A percentile compares a stretch with the other conserved stretches of the same genome.
These are phyloP conservation scores for Gasterosteus aculeatus DNA, from an alignment of 2,113 vertebrate genomes.

Conservation along the genomic window DNA sequence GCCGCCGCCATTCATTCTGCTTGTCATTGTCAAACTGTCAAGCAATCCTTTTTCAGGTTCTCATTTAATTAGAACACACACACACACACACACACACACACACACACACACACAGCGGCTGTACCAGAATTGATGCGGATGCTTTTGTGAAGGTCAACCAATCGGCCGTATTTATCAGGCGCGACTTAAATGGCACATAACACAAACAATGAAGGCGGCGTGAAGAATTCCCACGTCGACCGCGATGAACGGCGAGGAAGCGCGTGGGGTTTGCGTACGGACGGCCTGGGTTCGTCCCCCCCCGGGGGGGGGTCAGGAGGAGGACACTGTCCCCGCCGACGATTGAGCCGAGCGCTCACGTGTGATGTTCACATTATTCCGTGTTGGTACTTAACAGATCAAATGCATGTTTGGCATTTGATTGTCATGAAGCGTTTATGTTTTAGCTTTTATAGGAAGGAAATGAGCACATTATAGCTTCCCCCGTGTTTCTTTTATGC, in stretches of 20 bases:
- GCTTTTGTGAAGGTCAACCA: constrained; percentile 71
- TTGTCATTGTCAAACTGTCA: constrained; percentile 60
- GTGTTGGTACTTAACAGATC: constrained; percentile 2
- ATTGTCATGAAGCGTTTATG: constrained; percentile 25
- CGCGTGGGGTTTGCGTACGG: not conserved
- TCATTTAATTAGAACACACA: constrained; percentile 63
- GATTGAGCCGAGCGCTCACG: not conserved
- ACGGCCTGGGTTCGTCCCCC: not conserved
- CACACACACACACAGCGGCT: constrained; percentile 46
- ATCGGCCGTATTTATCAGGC: constrained; percentile 54
- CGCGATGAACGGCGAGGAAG: constrained; percentile 29
- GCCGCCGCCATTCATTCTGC: constrained; percentile 63
- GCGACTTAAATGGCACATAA: constrained; percentile 58
- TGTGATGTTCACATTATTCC: constrained; percentile 1
- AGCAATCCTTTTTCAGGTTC: constrained; percentile 55
- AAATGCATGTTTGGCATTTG: constrained; percentile 17
- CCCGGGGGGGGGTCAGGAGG: not conserved
- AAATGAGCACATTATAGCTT: constrained; percentile 29
- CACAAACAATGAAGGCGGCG: constrained; percentile 22
- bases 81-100: constrained; percentile 12
- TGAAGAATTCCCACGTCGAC: constrained; percentile 36
- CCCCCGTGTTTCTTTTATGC: constrained; percentile 31
- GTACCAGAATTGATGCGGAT: constrained; percentile 52
- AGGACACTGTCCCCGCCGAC: not conserved
- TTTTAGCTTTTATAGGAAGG: constrained; percentile 25